phyloP scores from a whole-genome alignment of 37 sponge, comb jelly and placozoan species.

The Lycopodina hypogea region DNA sequence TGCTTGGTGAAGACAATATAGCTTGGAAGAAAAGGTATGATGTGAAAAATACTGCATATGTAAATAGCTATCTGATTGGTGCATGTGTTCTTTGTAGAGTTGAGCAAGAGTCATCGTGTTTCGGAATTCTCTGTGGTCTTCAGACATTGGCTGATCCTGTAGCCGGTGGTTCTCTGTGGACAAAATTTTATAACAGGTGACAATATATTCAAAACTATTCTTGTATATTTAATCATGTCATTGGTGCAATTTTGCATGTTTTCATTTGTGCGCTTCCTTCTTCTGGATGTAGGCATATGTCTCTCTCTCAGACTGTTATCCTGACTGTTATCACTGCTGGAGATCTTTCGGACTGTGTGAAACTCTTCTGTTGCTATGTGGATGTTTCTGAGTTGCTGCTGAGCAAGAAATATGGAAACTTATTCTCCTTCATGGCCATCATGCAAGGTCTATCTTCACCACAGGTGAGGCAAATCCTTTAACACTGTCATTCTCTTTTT shows the following conservation, averaged over 20 bases:
- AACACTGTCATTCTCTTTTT: too few relatives aligned
- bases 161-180: constrained; percentile 74
- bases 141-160: constrained; percentile 53
- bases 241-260: too few relatives aligned
- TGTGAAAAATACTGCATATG: not conserved
- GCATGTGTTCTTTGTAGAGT: constrained; percentile 16
- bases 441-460: constrained; percentile 57
- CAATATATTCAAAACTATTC: not conserved
- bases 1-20: constrained; percentile 50
- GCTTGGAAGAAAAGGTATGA: constrained; percentile 59
- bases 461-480: constrained; percentile 38
- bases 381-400: constrained; percentile 61
- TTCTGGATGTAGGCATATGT: constrained; percentile 44
- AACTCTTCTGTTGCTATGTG: constrained; percentile 46
- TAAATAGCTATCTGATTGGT: not conserved
- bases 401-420: constrained; percentile 51
- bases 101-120: constrained; percentile 30
- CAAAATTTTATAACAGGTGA: constrained; percentile 67
- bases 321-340: constrained; percentile 40
- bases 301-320: constrained; percentile 54
- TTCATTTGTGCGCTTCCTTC: not conserved
- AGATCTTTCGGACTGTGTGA: constrained; percentile 46
- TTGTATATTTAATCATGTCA: not conserved
- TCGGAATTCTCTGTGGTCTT: constrained; percentile 58
- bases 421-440: constrained; percentile 67